Percentiles rank a stretch among this genome's conserved stretches.
These are phyloP conservation scores for Drosophila kepulauana DNA, from an alignment of 1,140 invertebrate species.

Conservation along the genomic window DNA sequence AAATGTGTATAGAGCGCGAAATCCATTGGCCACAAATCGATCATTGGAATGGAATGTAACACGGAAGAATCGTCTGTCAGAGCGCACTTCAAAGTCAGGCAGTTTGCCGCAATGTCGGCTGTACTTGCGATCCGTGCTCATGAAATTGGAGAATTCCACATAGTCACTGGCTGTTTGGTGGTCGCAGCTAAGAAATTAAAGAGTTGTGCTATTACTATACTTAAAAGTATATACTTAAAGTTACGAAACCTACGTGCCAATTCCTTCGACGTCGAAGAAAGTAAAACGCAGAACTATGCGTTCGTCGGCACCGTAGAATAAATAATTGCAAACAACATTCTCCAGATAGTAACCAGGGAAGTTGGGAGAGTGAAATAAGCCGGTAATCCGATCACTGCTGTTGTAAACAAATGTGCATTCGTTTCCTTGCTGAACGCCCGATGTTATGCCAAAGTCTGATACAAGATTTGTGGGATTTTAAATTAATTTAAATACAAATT, in stretches of 20 bases:
- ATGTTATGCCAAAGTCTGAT: constrained; percentile 90
- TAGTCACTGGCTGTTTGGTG: constrained; percentile 95
- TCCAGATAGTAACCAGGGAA: constrained; percentile 96
- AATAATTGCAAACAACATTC: constrained; percentile 97
- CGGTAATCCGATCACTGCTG: constrained; percentile 91
- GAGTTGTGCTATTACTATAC: not conserved
- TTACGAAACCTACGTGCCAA: constrained; percentile 90
- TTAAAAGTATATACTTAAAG: not conserved
- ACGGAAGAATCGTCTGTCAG: constrained; percentile 96
- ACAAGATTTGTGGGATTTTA: too few species aligned
- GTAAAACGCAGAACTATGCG: constrained; percentile 94
- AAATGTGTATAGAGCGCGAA: constrained; percentile 96
- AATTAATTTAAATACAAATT: not conserved
- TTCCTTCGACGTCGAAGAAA: constrained; percentile 96
- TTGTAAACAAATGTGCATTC: constrained; percentile 94
- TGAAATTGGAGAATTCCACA: constrained; percentile 97
- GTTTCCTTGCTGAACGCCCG: constrained; percentile 90
- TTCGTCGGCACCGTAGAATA: constrained; percentile 95
- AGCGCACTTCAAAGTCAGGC: constrained; percentile 91
- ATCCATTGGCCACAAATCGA: constrained; percentile 96
- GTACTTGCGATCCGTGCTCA: constrained; percentile 94
- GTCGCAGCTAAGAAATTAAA: constrained; percentile 89
- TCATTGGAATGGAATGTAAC: constrained; percentile 97
- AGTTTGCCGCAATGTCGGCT: constrained; percentile 93
- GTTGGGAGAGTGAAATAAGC: constrained; percentile 96